Evolutionary conservation across 1,140 invertebrate genomes (phyloP), one percentile per base, ranked within the genome.

Genomic region (Mesaphorura yosii): DNA sequence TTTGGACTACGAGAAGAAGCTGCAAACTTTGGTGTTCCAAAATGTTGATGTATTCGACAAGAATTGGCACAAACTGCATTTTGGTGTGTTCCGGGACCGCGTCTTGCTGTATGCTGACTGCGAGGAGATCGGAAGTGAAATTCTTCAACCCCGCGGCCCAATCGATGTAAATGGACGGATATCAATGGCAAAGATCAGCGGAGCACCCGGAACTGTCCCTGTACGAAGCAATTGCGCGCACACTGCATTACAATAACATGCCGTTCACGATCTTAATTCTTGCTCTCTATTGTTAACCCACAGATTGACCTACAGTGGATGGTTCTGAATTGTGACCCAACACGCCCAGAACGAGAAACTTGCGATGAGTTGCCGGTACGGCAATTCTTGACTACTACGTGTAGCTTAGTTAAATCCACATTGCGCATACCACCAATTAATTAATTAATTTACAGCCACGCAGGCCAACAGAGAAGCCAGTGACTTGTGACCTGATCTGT

Each of bases 241-340:
- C 23, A 38, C 22, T 49, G 25, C n/a, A 31, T 40, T 29, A 22
- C 41, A 51, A 31, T 38, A 31, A 29, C 48, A 14, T 54, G 31
- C 44, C 15, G n/a, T 46, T 46, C 19, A 26, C 17, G 29, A 28
- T 28, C n/a, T 37, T 12, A 37, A 37, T n/a, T n/a, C n/a, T n/a
- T n/a, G n/a, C n/a, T n/a, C n/a, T n/a, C 14, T 45, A 26, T 55
- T 48, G 15, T 65, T 47, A 54, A 41, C 42, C 68, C 70, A 50
- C 64, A 84, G 82, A 77, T 86, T 64, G 83, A 86, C 65, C 67
- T 87, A 27, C 84, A 87, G 74, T 85, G 80, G 82, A 81, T 86
- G 79, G 75, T 82, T 12, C 69, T 87, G 58, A 81, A 78, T 61
- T 87, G 84, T 67, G 83, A 87, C 69, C 80, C 82, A n/a, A 75